A percentile compares a stretch with the other conserved stretches of the same genome.
phyloP scores from a whole-genome alignment of 2,888 invertebrate species.

The Phortica magna region DNA sequence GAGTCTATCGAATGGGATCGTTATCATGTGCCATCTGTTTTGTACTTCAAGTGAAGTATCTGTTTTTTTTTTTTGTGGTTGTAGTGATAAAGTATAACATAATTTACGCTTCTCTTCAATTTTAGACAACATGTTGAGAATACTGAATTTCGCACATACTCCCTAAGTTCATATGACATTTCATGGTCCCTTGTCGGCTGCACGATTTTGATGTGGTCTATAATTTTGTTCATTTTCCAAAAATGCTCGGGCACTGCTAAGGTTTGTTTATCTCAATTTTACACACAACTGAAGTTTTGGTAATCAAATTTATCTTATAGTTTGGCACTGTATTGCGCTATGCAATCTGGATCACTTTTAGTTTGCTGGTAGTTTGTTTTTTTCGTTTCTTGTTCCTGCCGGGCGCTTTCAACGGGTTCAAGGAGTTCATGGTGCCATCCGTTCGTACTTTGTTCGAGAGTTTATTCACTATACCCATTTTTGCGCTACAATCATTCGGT shows the following conservation, averaged over 20 bases:
- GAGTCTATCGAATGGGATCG: neutral
- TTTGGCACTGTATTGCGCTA: slow-evolving; percentile 66
- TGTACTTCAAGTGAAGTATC: slow-evolving; percentile 60
- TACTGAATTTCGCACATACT: rapidly evolving
- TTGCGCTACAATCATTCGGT: slow-evolving; percentile 86
- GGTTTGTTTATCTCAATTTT: slow-evolving; percentile 44
- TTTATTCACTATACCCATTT: slow-evolving; percentile 46
- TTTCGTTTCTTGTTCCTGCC: slow-evolving; percentile 67
- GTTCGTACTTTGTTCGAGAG: slow-evolving; percentile 18
- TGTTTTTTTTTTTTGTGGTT: neutral
- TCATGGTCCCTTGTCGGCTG: slow-evolving; percentile 66
- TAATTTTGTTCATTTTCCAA: slow-evolving; percentile 59
- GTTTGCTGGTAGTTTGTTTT: slow-evolving; percentile 58
- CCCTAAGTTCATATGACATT: slow-evolving; percentile 38
- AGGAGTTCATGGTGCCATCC: slow-evolving; percentile 45
- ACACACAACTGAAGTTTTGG: neutral
- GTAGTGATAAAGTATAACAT: neutral
- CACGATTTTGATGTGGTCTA: slow-evolving; percentile 58
- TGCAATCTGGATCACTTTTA: slow-evolving; percentile 52
- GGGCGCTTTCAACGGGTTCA: slow-evolving; percentile 53
- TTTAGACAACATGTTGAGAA: slow-evolving; percentile 34
- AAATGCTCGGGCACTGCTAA: slow-evolving; percentile 59
- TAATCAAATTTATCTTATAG: slow-evolving; percentile 48
- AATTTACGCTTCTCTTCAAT: neutral
- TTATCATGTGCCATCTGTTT: slow-evolving; percentile 62